Conservation (phyloP, 2,888 invertebrate genomes). For the Drosophila nr. perissopoda region DNA sequence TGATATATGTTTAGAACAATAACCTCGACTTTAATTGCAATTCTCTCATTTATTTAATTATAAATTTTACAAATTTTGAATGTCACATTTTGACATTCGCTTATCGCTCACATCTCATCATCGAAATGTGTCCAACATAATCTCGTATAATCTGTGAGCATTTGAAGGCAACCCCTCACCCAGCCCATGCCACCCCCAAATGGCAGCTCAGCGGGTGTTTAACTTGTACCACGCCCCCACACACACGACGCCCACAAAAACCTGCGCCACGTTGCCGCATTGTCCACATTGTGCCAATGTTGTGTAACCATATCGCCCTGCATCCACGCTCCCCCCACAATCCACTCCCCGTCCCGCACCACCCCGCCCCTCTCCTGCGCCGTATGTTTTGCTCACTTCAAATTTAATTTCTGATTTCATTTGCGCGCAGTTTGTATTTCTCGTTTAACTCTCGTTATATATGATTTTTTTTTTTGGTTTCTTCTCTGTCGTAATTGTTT, state of each 20-base stretch:
- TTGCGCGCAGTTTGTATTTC: constrained; percentile 70
- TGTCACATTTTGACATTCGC: constrained; percentile 19
- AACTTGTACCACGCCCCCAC: constrained; percentile 35
- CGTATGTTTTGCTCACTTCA: constrained; percentile 77
- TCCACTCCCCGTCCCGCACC: background rate
- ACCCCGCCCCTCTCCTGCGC: constrained; percentile 25
- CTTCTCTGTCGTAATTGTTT: constrained; percentile 64
- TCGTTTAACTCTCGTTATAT: constrained; percentile 21
- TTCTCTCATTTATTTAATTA: background rate
- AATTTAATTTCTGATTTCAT: constrained; percentile 80
- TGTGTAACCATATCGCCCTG: background rate
- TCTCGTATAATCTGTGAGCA: constrained; percentile 53
- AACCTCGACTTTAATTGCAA: background rate
- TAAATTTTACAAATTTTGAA: constrained; percentile 20
- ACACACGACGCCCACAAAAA: constrained; percentile 28
- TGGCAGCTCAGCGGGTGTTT: constrained; percentile 47
- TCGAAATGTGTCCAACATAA: constrained; percentile 46
- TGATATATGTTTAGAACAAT: background rate
- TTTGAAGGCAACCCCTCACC: constrained; percentile 9
- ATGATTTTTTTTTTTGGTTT: constrained; percentile 12
- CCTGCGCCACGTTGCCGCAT: constrained; percentile 50
- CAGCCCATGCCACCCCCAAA: constrained; percentile 12
- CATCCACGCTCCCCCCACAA: background rate
- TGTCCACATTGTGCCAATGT: constrained; percentile 27
- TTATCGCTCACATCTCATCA: constrained; percentile 28